Base-by-base conservation (phyloP, 2,113 vertebrate genomes). In the Triplophysa siluroides region DNA sequence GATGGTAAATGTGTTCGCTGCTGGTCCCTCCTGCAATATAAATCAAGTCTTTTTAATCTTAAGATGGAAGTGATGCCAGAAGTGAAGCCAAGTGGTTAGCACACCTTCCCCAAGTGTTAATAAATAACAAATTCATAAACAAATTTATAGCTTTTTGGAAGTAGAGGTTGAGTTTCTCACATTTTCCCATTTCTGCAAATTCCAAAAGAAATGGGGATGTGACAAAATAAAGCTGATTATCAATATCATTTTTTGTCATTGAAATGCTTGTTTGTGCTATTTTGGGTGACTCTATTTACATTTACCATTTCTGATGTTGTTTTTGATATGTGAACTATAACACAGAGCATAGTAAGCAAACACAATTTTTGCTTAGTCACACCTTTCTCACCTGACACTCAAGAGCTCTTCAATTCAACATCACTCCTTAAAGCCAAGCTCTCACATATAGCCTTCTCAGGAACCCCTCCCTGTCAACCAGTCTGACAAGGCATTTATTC, bases 401-500 rank as follows among this genome's bases (percentile, higher is more conserved):
- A 18, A 56, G 50, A 38, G 52, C 52, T 6, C 5, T 38, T 58
- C 19, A 13, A 29, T 72, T 38, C 26, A 8, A 38, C 33, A 21
- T 58, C 29, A 38, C 56, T 21, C 50, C 26, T 56, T 72, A 41
- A 29, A 11, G 12, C 33, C 33, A 38, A 38, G 33, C 33, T 52
- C 24, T 71, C 54, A 12, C 12, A 52, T n/a, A 24, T 54, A 6
- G 58, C 16, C 47, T 24, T 63, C 18, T 13, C 23, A 54, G 33
- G 45, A 69, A 50, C 76, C 33, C 65, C 38, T 61, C 71, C 72
- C 80, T 16, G 52, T 81, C 24, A 61, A 81, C 80, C 74, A 68
- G 80, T 81, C 52, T 76, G 80, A 81, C 80, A 81, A 69, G 72
- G 62, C 9, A 41, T 70, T 61, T 67, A 71, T 81, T 81, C 56